A percentile compares a stretch with the other conserved stretches of the same genome.
phyloP scores from a whole-genome alignment of 1,140 invertebrate genomes.

The Drosophila repletoides region DNA sequence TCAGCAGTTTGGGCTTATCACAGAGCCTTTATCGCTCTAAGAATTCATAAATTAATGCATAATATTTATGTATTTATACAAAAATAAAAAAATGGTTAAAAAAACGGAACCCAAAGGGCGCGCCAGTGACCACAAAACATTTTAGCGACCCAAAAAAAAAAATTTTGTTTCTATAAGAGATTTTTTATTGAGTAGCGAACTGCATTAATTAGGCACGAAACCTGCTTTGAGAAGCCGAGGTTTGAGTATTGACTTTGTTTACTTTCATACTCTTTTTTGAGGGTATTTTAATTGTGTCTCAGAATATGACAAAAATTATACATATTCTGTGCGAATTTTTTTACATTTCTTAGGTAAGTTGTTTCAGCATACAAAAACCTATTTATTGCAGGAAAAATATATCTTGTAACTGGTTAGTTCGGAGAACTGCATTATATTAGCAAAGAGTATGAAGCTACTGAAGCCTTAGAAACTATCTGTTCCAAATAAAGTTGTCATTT shows the following conservation, averaged over 20 bases:
- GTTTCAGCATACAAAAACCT: no score
- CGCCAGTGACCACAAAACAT: slow-evolving; percentile 27
- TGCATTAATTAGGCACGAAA: slow-evolving; percentile 71
- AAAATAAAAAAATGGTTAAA: slow-evolving; percentile 44
- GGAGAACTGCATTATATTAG: no score
- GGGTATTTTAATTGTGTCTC: no score
- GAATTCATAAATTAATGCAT: slow-evolving; percentile 51
- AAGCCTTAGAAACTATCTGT: no score
- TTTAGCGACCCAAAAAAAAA: slow-evolving; percentile 36
- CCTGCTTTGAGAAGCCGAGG: slow-evolving; percentile 47
- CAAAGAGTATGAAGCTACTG: no score
- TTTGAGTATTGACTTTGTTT: not conserved
- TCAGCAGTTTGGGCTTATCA: slow-evolving; percentile 46
- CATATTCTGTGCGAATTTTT: no score
- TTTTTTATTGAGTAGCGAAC: slow-evolving; percentile 40
- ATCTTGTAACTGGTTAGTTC: no score
- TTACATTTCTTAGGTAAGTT: no score
- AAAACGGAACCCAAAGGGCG: slow-evolving; percentile 46
- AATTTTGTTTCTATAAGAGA: slow-evolving; percentile 14
- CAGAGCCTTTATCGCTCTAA: slow-evolving; percentile 49
- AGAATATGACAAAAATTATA: no score
- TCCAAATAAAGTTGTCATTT: no score
- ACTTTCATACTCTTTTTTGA: not conserved
- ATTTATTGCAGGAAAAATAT: no score
- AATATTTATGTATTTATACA: slow-evolving; percentile 68